Percentiles rank a stretch among this genome's conserved stretches.
These are phyloP conservation scores for Rhizomys pruinosus DNA, from an alignment of 2,113 vertebrate genomes.

Conservation along the genomic window DNA sequence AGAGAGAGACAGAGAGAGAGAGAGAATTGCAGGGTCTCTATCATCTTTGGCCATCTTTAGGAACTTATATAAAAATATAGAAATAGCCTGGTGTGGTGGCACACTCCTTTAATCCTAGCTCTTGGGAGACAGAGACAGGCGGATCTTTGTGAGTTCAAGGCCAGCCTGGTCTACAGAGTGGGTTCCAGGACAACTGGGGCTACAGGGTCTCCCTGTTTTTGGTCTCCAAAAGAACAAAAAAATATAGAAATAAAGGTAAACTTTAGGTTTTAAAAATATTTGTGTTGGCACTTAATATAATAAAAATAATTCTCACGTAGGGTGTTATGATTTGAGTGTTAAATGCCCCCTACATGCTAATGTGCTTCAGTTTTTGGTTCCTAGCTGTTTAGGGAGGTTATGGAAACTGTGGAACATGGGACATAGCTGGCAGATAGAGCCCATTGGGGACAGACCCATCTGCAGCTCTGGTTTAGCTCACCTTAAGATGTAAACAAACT, in stretches of 20 bases:
- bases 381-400: neutral
- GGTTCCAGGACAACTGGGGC: too few relatives aligned
- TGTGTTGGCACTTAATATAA: neutral
- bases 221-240: too few relatives aligned
- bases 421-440: neutral
- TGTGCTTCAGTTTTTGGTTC: neutral
- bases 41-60: neutral
- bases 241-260: neutral
- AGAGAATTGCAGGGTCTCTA: neutral
- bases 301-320: neutral
- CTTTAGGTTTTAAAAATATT: constrained; percentile 25
- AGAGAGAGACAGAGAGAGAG: too few relatives aligned
- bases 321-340: neutral
- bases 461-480: neutral
- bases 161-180: too few relatives aligned
- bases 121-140: too few relatives aligned
- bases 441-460: too few relatives aligned
- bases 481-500: neutral
- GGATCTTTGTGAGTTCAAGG: too few relatives aligned
- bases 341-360: neutral
- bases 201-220: too few relatives aligned
- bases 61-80: neutral
- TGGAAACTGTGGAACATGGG: neutral
- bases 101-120: too few relatives aligned
- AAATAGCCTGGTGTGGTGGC: too few relatives aligned